A percentile compares a stretch with the other conserved stretches of the same genome.
phyloP scores from a whole-genome alignment of 2,797 vertebrate species.

The Microctenopoma stevenorrisi region DNA sequence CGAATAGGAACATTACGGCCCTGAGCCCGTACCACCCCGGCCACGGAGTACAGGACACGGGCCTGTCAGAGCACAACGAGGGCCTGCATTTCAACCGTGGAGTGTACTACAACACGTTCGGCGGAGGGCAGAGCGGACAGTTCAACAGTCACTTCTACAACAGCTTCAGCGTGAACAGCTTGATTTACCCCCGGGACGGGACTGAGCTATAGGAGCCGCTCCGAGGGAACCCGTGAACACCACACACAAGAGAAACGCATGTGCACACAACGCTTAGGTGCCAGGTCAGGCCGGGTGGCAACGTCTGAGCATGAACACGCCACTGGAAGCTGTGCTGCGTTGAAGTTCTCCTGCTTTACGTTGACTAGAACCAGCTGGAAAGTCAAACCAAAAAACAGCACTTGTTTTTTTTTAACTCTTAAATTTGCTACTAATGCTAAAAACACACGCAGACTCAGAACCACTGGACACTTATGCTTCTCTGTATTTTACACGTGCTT shows the following conservation, averaged over 20 bases:
- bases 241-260: background rate
- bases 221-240: background rate
- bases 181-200: slow-evolving; percentile 95
- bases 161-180: slow-evolving; percentile 95
- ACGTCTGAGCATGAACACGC: slow-evolving; percentile 9
- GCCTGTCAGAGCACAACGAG: slow-evolving; percentile 75
- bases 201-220: slow-evolving; percentile 87
- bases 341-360: slow-evolving; percentile 24
- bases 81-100: slow-evolving; percentile 83
- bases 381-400: slow-evolving; percentile 37
- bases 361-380: slow-evolving; percentile 14
- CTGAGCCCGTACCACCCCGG: slow-evolving; percentile 86
- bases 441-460: background rate
- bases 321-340: background rate
- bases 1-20: slow-evolving; percentile 90
- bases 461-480: no score
- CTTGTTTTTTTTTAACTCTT: slow-evolving; percentile 41
- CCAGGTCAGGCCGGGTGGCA: slow-evolving; percentile 12
- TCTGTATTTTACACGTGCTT: no score
- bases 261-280: background rate
- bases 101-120: slow-evolving; percentile 92
- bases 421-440: slow-evolving; percentile 9
- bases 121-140: slow-evolving; percentile 85
- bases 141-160: slow-evolving; percentile 95
- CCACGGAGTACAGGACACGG: slow-evolving; percentile 68